Conservation (phyloP, 1,140 invertebrate genomes). For the Holcopasites calliopsidis region DNA sequence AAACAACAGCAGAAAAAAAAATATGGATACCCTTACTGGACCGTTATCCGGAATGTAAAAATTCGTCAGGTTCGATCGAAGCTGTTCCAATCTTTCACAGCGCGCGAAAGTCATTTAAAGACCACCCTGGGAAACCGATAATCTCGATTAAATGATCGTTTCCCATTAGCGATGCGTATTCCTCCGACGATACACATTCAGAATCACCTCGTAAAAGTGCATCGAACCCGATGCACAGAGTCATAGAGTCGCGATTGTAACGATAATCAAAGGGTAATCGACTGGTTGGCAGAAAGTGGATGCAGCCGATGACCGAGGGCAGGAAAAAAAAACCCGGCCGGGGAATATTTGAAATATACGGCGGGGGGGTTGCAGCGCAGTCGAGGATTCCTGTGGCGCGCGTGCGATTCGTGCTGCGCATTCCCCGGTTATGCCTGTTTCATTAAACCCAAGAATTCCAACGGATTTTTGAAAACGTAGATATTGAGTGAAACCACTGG, state of each 20-base stretch:
- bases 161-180: neutral
- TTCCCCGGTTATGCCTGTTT: conserved; percentile 61
- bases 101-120: neutral
- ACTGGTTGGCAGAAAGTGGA: neutral
- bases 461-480: conserved; percentile 51
- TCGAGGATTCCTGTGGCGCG: conserved; percentile 46
- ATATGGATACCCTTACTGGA: too few species aligned
- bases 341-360: conserved; percentile 50
- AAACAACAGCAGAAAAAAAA: neutral
- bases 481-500: conserved; percentile 43
- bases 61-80: neutral
- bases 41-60: neutral
- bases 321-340: conserved; percentile 29
- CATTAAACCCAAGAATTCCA: conserved; percentile 59
- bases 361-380: neutral
- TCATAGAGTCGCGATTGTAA: neutral
- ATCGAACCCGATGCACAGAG: neutral
- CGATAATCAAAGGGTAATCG: conserved; percentile 8
- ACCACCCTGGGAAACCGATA: neutral
- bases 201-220: neutral
- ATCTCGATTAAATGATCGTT: neutral
- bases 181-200: neutral
- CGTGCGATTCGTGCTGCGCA: conserved; percentile 29
- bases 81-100: neutral
- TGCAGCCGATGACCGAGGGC: neutral